These are phyloP conservation scores for Bombylius discolor DNA, from an alignment of 2,888 invertebrate genomes.

Conservation along the genomic window DNA sequence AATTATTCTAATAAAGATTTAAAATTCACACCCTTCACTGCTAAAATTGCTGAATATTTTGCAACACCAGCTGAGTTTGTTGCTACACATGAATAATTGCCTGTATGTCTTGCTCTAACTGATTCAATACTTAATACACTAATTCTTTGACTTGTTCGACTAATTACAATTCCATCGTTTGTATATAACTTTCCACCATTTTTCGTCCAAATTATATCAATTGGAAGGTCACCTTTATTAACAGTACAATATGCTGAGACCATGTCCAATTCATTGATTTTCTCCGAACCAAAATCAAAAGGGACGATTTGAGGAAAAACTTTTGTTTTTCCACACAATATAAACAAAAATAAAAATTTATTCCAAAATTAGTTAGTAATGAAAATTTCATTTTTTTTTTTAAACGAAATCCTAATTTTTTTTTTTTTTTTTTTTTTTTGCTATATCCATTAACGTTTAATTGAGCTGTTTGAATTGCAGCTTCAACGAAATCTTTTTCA, in stretches of 20 bases:
- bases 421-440: too few species aligned
- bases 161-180: conserved; percentile 42
- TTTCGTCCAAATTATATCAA: conserved; percentile 59
- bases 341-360: too few species aligned
- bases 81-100: conserved; percentile 49
- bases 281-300: conserved; percentile 56
- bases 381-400: too few species aligned
- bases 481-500: conserved; percentile 56
- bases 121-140: conserved; percentile 46
- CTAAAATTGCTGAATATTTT: conserved; percentile 43
- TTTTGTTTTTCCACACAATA: conserved; percentile 20
- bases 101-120: conserved; percentile 46
- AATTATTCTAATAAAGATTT: too few species aligned
- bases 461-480: conserved; percentile 51
- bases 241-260: conserved; percentile 57
- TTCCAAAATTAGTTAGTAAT: too few species aligned
- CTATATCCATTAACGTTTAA: conserved; percentile 54
- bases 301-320: conserved; percentile 59
- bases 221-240: conserved; percentile 63
- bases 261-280: conserved; percentile 54
- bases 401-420: too few species aligned
- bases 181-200: conserved; percentile 38
- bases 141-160: conserved; percentile 47
- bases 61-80: conserved; percentile 45
- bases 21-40: conserved; percentile 42